phyloP scores from a whole-genome alignment of 2,797 vertebrate species.

The Lutjanus argentimaculatus region DNA sequence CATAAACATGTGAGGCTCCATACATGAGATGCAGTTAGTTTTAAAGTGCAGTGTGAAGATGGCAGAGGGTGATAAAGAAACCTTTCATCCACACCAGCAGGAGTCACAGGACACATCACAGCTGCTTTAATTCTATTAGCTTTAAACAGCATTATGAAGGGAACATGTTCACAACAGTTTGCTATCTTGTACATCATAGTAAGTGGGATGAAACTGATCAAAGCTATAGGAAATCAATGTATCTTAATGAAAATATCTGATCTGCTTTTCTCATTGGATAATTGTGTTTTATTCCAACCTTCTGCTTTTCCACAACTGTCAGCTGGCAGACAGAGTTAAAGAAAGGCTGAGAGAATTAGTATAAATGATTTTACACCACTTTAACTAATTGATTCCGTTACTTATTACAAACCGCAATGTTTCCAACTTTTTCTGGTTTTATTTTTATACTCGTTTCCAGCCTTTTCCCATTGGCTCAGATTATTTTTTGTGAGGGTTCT shows the following conservation, averaged over 20 bases:
- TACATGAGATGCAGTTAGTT: neutral
- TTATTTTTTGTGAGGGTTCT: too few relatives aligned
- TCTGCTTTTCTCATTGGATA: too few relatives aligned
- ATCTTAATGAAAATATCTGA: neutral
- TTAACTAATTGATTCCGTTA: neutral
- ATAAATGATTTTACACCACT: neutral
- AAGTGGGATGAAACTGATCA: neutral
- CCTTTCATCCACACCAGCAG: neutral
- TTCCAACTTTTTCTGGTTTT: too few relatives aligned
- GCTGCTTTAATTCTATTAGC: neutral
- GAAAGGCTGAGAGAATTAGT: neutral
- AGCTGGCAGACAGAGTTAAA: neutral
- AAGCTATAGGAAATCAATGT: neutral
- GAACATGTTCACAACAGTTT: neutral
- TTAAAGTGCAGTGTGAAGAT: neutral
- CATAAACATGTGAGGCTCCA: too few relatives aligned
- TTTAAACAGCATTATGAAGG: neutral
- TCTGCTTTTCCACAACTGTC: neutral
- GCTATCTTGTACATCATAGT: neutral
- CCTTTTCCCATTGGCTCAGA: too few relatives aligned
- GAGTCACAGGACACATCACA: constrained; percentile 1
- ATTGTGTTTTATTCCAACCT: neutral
- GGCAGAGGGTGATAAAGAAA: neutral
- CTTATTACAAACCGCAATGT: too few relatives aligned
- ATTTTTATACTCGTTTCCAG: too few relatives aligned